These are phyloP conservation scores for Perca schrenkii DNA, from an alignment of 2,113 vertebrate genomes.

Conservation along the genomic window DNA sequence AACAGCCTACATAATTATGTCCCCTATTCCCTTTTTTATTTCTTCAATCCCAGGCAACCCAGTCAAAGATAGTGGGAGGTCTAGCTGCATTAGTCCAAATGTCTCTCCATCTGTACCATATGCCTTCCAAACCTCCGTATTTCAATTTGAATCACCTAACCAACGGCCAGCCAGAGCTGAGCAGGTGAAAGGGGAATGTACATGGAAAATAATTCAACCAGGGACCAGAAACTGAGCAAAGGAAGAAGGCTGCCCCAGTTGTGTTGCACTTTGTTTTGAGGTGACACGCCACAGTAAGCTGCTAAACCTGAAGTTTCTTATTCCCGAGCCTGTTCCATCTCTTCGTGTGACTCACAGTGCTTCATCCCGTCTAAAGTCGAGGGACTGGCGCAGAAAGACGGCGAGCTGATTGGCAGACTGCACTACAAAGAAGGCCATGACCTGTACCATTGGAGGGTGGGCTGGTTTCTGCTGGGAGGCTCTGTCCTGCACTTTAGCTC, in stretches of 20 bases:
- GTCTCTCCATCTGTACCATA: conserved; percentile 56
- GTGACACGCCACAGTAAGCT: neutral
- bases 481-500: conserved; percentile 89
- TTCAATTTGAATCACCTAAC: conserved; percentile 50
- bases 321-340: neutral
- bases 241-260: conserved; percentile 6
- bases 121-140: conserved; percentile 32
- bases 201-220: conserved; percentile 5
- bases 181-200: neutral
- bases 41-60: conserved; percentile 54
- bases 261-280: neutral
- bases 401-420: conserved; percentile 91
- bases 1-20: conserved; percentile 52
- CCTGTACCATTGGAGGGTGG: conserved; percentile 92
- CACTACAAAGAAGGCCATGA: conserved; percentile 94
- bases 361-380: conserved; percentile 88
- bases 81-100: conserved; percentile 50
- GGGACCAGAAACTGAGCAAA: neutral
- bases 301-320: neutral
- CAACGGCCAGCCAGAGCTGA: conserved; percentile 26
- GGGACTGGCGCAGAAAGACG: conserved; percentile 86
- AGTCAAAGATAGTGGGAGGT: conserved; percentile 46
- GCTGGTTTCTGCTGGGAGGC: conserved; percentile 94
- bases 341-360: conserved; percentile 81
- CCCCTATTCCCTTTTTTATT: conserved; percentile 44